Base-by-base conservation (phyloP, 2,113 vertebrate species). In the Vicugna pacos region DNA sequence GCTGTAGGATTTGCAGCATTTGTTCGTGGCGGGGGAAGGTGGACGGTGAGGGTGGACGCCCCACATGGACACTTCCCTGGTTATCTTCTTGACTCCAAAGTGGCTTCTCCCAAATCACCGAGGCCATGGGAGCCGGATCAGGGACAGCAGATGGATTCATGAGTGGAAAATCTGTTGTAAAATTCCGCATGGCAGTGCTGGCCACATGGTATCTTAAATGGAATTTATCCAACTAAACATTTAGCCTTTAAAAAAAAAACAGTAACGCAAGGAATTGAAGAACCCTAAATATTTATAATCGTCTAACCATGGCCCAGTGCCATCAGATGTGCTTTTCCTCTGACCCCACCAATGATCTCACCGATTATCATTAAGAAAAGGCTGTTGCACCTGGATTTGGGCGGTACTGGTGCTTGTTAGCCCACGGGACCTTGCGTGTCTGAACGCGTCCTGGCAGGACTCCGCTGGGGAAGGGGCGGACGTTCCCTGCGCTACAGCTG, bases 361-460 rank as follows among this genome's bases (percentile, higher is more conserved):
- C 0, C 10, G 17, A 10, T 11, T 2, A 3, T 8, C 20, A 20
- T 8, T 26, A 20, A 5, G 50, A 17, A n/a, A 26, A 24, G 5
- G 10, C 17, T 2, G 26, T 2, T 10, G n/a, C 17, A 0, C 38
- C 73, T 52, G 50, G 5, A 2, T 16, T 42, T 32, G 24, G 20
- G 5, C 0, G 62, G 83, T 7, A 8, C 52, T 17, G 2, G 0
- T 14, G 0, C 9, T 11, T n/a, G 15, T 24, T 1, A 10, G 16
- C 7, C 8, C 13, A 16, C 1, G 3, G n/a, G 38, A 35, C 50
- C 35, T 48, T 30, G 4, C 6, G 32, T 0, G 5, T 32, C 6
- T 14, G 8, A 1, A 1, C 10, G 17, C 4, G 14, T 20, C 30
- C 7, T 35, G 38, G 42, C 0, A 0, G 3, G 46, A 3, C 84